Conservation (phyloP, 2,797 vertebrate genomes). For the Crocidura indochinensis region DNA sequence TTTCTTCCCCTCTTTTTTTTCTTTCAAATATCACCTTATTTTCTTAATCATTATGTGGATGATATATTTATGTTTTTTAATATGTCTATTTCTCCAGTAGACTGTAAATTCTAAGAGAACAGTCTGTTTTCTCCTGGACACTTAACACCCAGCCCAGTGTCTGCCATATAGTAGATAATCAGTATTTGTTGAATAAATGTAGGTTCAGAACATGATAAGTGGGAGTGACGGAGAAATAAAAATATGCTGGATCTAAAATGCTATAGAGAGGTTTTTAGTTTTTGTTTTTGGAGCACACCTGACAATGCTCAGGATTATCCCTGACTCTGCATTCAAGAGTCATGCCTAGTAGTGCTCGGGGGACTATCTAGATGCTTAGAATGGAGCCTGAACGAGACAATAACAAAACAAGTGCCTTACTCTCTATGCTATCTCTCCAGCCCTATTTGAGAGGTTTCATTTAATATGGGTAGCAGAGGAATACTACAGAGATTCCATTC, state of each 20-base stretch:
- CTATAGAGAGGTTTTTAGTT: background rate
- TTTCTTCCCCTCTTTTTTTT: background rate
- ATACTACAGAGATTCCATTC: constrained; percentile 10
- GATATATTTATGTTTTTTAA: constrained; percentile 27
- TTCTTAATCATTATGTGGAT: background rate
- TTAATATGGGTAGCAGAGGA: constrained; percentile 47
- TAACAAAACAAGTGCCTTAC: no score
- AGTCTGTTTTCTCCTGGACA: constrained; percentile 9
- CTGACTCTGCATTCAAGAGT: no score
- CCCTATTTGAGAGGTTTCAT: background rate
- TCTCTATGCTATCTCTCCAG: no score
- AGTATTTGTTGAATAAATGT: constrained; percentile 35
- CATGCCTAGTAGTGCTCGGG: no score
- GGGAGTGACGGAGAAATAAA: constrained; percentile 32
- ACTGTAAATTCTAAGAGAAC: constrained; percentile 42
- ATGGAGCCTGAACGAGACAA: no score
- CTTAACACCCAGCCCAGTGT: background rate
- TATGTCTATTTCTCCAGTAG: constrained; percentile 22
- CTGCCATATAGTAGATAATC: constrained; percentile 12
- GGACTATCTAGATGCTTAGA: no score
- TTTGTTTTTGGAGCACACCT: no score
- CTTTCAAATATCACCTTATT: background rate
- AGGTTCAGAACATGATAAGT: constrained; percentile 42
- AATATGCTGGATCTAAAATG: background rate
- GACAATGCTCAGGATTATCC: no score